These are phyloP conservation scores for Eupithecia centaureata DNA, from an alignment of 2,888 invertebrate species.

Conservation along the genomic window DNA sequence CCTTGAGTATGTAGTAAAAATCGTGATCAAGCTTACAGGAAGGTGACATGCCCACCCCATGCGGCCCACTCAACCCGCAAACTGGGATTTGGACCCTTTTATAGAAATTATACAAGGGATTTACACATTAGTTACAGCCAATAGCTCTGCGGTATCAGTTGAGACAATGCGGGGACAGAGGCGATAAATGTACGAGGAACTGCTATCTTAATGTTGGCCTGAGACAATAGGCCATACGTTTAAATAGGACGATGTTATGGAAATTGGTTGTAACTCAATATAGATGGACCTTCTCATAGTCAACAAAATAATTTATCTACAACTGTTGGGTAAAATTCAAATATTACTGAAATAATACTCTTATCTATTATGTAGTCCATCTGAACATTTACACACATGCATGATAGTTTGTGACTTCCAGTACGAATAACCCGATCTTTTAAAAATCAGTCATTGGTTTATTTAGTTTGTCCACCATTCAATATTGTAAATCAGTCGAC, in stretches of 20 bases:
- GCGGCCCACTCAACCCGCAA: not conserved
- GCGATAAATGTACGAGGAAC: not conserved
- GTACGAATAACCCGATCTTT: not conserved
- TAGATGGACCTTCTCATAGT: not conserved
- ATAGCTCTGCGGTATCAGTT: not conserved
- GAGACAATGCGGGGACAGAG: not conserved
- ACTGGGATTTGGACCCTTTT: not conserved
- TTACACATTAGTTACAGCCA: not conserved
- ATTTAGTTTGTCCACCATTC: no score
- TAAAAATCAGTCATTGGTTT: not conserved
- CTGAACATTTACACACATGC: not conserved
- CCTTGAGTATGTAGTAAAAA: not conserved
- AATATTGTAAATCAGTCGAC: not conserved
- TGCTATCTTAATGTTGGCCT: not conserved
- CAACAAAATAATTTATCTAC: not conserved
- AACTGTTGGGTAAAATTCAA: not conserved
- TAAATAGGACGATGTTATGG: not conserved
- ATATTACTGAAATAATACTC: not conserved
- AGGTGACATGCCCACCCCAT: not conserved
- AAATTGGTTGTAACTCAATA: not conserved
- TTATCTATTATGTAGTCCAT: not conserved
- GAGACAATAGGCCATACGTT: not conserved
- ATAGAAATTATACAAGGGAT: slow-evolving; percentile 4
- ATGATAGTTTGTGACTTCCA: not conserved
- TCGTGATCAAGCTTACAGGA: not conserved